Evolutionary conservation across 2,113 vertebrate species (phyloP).

Genomic region (Colinus virginianus): DNA sequence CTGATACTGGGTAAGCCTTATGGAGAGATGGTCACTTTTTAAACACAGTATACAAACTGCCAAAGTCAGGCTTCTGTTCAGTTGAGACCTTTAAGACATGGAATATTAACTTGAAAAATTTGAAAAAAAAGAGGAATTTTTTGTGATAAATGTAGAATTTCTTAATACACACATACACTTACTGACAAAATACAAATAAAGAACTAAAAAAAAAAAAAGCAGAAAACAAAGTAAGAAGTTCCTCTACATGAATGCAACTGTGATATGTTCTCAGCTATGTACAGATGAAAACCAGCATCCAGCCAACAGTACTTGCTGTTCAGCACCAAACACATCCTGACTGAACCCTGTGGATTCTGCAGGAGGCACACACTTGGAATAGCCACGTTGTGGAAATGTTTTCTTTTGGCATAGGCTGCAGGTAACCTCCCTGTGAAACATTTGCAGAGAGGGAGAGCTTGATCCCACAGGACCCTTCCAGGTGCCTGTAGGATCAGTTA

Average conservation of each 20-base stretch:
- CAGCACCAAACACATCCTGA: neutral
- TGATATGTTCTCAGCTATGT: neutral
- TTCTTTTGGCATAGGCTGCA: rapidly evolving
- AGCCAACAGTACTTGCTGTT: neutral
- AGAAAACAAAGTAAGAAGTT: neutral
- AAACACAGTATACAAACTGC: neutral
- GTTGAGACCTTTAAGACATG: neutral
- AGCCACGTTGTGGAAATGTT: neutral
- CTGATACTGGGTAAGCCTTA: neutral
- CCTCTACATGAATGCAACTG: neutral
- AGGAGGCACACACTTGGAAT: neutral
- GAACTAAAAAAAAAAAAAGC: neutral
- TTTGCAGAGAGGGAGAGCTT: neutral
- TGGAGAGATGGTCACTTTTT: neutral
- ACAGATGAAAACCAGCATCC: neutral
- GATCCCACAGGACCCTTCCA: neutral
- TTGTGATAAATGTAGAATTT: neutral
- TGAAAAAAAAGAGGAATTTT: neutral
- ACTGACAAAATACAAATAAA: neutral
- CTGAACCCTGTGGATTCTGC: neutral
- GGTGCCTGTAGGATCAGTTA: neutral
- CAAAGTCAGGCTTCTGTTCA: neutral
- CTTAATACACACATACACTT: neutral
- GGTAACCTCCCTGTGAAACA: neutral
- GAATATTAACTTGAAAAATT: neutral